A percentile compares a stretch with the other conserved stretches of the same genome.
Conservation (phyloP, 2,888 invertebrate species). For the Oscheius sp. region DNA sequence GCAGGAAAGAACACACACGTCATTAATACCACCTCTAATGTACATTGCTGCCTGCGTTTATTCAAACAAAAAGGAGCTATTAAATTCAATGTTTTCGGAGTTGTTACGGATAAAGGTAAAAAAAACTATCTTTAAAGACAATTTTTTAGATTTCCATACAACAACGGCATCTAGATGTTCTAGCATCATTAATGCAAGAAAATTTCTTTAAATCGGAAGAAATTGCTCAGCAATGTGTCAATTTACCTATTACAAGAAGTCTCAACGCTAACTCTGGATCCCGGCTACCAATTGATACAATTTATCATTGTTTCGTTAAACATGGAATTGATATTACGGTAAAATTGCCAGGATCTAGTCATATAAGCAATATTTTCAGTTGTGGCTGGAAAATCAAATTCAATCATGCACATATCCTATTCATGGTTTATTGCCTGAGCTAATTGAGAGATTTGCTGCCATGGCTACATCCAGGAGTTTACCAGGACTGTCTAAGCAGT, state of each 20-base stretch:
- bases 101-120: slow-evolving; percentile 30
- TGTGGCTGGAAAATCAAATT: slow-evolving; percentile 37
- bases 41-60: slow-evolving; percentile 23
- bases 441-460: slow-evolving; percentile 35
- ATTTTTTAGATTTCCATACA: slow-evolving; percentile 5
- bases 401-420: slow-evolving; percentile 26
- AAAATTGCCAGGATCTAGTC: not conserved
- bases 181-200: not conserved
- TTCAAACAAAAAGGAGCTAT: slow-evolving; percentile 16
- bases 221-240: not conserved
- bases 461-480: not conserved
- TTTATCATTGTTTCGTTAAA: slow-evolving; percentile 32
- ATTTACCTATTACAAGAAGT: slow-evolving; percentile 21
- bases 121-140: not conserved
- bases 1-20: not conserved
- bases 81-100: slow-evolving; percentile 28
- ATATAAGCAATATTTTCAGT: slow-evolving; percentile 8
- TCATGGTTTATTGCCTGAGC: slow-evolving; percentile 29
- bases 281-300: slow-evolving; percentile 35
- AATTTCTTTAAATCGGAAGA: slow-evolving; percentile 18
- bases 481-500: slow-evolving; percentile 19
- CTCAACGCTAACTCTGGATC: slow-evolving; percentile 20
- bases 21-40: not conserved
- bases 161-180: slow-evolving; percentile 9
- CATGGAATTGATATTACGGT: slow-evolving; percentile 22